A percentile compares a stretch with the other conserved stretches of the same genome.
phyloP scores from a whole-genome alignment of 92 coral and sea anemone genomes.

The Pocillopora grandis region DNA sequence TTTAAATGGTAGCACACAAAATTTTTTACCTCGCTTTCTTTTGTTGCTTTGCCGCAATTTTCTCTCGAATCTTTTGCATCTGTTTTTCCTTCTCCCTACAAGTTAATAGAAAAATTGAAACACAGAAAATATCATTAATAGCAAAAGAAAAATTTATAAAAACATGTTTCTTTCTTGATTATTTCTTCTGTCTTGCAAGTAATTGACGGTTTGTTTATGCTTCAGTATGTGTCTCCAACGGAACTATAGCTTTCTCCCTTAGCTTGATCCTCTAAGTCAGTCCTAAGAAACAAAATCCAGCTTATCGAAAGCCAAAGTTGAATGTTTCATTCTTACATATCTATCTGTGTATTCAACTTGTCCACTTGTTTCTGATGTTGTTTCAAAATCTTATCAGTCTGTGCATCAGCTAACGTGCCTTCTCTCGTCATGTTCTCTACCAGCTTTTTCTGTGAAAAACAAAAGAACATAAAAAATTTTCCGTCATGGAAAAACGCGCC shows the following conservation, averaged over 20 bases:
- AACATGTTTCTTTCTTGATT: too few relatives aligned
- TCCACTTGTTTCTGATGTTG: constrained; percentile 95
- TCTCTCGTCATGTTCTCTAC: constrained; percentile 93
- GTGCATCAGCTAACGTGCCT: constrained; percentile 91
- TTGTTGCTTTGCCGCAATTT: constrained; percentile 84
- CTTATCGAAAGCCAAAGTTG: background rate
- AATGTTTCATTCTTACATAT: constrained; percentile 60
- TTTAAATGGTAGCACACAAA: background rate
- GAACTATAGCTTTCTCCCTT: too few relatives aligned
- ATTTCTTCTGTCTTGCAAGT: too few relatives aligned
- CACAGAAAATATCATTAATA: background rate
- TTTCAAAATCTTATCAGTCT: constrained; percentile 83
- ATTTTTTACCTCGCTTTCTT: constrained; percentile 82
- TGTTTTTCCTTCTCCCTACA: constrained; percentile 85
- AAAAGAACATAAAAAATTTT: background rate
- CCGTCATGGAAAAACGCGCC: too few relatives aligned
- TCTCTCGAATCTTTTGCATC: constrained; percentile 88
- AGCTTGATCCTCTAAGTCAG: too few relatives aligned
- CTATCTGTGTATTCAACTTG: constrained; percentile 80
- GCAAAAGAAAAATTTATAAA: background rate
- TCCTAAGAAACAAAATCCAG: background rate
- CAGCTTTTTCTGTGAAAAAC: constrained; percentile 67
- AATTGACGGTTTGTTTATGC: too few relatives aligned
- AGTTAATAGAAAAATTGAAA: background rate
- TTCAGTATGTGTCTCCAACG: too few relatives aligned